Evolutionary conservation across 2,797 vertebrate genomes (phyloP), one percentile per base, ranked within the genome.

Genomic region (Eulemur coronatus): DNA sequence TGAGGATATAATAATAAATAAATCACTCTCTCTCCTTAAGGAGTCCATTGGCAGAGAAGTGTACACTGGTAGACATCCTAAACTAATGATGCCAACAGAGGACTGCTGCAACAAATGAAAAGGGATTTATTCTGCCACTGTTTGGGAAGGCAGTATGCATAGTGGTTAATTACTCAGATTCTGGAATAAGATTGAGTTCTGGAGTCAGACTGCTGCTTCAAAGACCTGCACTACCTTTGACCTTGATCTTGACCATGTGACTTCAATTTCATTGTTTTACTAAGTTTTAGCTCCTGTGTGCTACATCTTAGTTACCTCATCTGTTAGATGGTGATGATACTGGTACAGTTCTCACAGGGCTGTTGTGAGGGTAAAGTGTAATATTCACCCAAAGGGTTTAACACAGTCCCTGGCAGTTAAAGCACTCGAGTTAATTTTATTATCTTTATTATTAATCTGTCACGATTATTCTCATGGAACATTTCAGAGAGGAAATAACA

Each of bases 1-100:
- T 76, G 38, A 82, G 81, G 43, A 72, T 86, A 43, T 33, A 63
- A 94, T 84, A 89, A 65, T 75, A 86, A 85, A 38, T n/a, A 89
- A 95, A 48, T 67, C 48, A 28, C 50, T 95, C 13, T 89, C 2
- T 70, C 18, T 57, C 12, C 65, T 72, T 73, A 78, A 85, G 67
- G 30, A 75, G 1, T 38, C 61, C 20, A 3, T 6, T 24, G 65
- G 13, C 41, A 55, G 46, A 88, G 26, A 57, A 95, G 17, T 30
- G 24, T 5, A 14, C 33, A 33, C 4, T 5, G 26, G 69, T 11
- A 41, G 20, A 43, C 4, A 1, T 10, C 30, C 55, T 38, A 20
- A 46, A 48, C 4, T 17, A 38, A 14, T 1, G 4, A 12, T 11
- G 14, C 15, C 30, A 28, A 18, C 28, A 24, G 52, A 50, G 55